These are phyloP conservation scores for Sitophilus oryzae DNA, from an alignment of 1,140 invertebrate genomes.

Conservation along the genomic window DNA sequence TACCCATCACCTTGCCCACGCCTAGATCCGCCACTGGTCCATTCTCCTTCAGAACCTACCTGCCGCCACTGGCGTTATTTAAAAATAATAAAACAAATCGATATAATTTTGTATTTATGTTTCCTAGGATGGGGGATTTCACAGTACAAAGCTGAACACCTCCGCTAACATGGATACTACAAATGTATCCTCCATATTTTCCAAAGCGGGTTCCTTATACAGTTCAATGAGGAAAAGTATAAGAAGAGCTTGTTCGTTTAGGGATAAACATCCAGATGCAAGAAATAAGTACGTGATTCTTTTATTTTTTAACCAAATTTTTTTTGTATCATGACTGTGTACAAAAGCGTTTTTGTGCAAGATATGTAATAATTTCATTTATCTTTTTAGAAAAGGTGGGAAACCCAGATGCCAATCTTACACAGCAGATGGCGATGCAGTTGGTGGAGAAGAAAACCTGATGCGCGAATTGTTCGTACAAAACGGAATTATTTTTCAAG, in stretches of 20 bases:
- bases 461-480: constrained; percentile 41
- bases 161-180: constrained; percentile 24
- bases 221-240: constrained; percentile 18
- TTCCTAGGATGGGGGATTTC: background rate
- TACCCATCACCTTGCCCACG: no score
- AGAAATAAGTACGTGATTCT: background rate
- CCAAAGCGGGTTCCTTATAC: constrained; percentile 22
- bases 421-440: constrained; percentile 5
- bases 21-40: no score
- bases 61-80: no score
- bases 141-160: background rate
- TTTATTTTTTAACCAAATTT: background rate
- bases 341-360: background rate
- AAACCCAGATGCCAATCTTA: constrained; percentile 12
- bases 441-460: constrained; percentile 34
- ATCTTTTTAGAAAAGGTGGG: constrained; percentile 6
- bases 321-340: no score
- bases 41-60: no score
- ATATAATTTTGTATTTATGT: no score
- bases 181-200: constrained; percentile 27
- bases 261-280: constrained; percentile 1
- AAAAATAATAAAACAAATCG: no score
- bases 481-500: constrained; percentile 44
- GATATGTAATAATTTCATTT: background rate
- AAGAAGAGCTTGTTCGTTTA: constrained; percentile 20